Evolutionary conservation across 2,888 invertebrate species (phyloP), one percentile per base, ranked within the genome.

Genomic region (Mesoligia furuncula): DNA sequence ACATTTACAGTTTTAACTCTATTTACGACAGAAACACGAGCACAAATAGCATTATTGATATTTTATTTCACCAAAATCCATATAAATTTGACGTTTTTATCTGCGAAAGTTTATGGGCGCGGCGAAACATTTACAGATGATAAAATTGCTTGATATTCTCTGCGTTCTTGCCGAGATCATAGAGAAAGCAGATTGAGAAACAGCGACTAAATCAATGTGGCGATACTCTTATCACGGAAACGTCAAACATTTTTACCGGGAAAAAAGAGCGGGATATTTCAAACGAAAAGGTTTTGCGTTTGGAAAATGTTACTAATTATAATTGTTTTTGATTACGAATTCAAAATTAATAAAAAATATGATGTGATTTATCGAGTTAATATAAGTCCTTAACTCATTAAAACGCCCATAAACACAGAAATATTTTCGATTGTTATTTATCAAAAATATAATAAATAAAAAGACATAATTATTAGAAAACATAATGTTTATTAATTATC

Each of bases 11-110:
- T 67, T 80, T 51, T 45, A 75, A 67, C 54, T 36, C 36, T 54
- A 57, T 68, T 81, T 73, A 62, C 54, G 11, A 74, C n/a, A 0
- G 45, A 77, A 80, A 74, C 65, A 75, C 73, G 24, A 64, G 65
- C 31, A 69, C 51, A 54, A 31, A n/a, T 36, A 39, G 39, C 86
- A 79, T 86, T 76, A 64, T 83, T 11, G 48, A 13, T 64, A 51
- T 36, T 85, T 31, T 59, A 57, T 0, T 66, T 57, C 15, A 78
- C 3, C 20, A 71, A 75, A 79, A 62, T 61, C 13, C 57, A 2
- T 20, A 54, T 17, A 24, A 9, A 24, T 48, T 85, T 85, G 85
- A 83, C 73, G 72, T 84, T 79, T 42, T 64, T 66, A 85, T 85
- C 83, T 86, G 48, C 86, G 70, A 67, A 20, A 67, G 72, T 48